A percentile compares a stretch with the other conserved stretches of the same genome.
Evolutionary conservation across 2,888 invertebrate species (phyloP).

Genomic region (Drosophila recens): DNA sequence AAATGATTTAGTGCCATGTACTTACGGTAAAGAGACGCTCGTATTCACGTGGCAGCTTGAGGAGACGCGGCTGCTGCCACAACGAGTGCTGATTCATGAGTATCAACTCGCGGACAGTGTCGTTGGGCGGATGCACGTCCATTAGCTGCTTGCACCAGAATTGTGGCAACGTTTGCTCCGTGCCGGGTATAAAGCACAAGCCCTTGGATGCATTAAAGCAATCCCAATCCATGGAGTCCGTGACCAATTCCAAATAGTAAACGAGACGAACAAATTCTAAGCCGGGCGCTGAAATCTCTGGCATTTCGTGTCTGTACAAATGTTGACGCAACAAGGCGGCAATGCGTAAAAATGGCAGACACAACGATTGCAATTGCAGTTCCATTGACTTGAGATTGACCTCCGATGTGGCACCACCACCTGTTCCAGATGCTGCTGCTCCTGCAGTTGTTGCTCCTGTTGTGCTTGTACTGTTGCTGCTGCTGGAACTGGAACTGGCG

Average conservation of each 20-base stretch:
- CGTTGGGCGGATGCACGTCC: constrained; percentile 85
- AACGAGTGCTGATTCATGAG: constrained; percentile 89
- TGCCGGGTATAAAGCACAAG: constrained; percentile 87
- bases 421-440: constrained; percentile 15
- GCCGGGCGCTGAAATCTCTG: constrained; percentile 88
- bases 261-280: constrained; percentile 92
- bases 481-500: constrained; percentile 19
- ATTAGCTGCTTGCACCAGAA: constrained; percentile 90
- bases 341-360: constrained; percentile 93
- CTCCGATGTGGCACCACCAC: constrained; percentile 44
- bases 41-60: constrained; percentile 95
- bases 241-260: constrained; percentile 91
- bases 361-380: constrained; percentile 90
- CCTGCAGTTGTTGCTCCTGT: not conserved
- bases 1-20: too few relatives aligned
- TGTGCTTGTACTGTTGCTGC: constrained; percentile 7
- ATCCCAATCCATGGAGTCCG: constrained; percentile 88
- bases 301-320: constrained; percentile 91
- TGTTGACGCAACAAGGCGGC: constrained; percentile 93
- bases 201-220: constrained; percentile 89
- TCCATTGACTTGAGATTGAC: constrained; percentile 85
- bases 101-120: constrained; percentile 87
- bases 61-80: constrained; percentile 93
- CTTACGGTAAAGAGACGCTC: constrained; percentile 94
- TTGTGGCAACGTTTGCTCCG: constrained; percentile 86